Conservation (phyloP, 2,113 vertebrate species). For the Mesoclemmys tuberculata region DNA sequence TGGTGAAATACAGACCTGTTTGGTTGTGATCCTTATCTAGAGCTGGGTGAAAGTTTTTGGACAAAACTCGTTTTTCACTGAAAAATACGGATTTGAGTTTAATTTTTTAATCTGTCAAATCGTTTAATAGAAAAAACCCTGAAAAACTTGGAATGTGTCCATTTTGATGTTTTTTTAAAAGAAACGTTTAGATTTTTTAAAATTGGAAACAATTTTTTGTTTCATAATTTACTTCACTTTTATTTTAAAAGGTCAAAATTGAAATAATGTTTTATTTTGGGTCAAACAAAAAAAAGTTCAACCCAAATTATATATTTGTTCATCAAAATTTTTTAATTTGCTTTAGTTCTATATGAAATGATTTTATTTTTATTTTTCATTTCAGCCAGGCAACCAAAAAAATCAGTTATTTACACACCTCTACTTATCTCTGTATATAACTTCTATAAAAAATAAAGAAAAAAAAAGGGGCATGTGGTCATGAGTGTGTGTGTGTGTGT, state of each 20-base stretch:
- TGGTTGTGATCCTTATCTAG: not conserved
- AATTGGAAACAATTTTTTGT: not conserved
- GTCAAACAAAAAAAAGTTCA: not conserved
- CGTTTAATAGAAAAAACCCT: not conserved
- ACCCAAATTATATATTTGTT: too few species aligned
- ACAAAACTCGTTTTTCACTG: not conserved
- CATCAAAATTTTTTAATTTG: not conserved
- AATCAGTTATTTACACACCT: not conserved
- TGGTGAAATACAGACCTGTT: not conserved
- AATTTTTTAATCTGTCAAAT: not conserved
- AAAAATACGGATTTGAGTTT: not conserved
- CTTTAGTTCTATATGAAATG: not conserved
- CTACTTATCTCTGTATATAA: not conserved
- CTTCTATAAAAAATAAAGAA: constrained; percentile 12
- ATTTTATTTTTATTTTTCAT: not conserved
- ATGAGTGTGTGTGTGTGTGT: not conserved
- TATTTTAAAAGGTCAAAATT: not conserved
- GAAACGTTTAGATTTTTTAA: not conserved
- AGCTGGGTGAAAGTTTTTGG: not conserved
- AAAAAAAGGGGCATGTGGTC: not conserved
- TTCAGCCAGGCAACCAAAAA: not conserved
- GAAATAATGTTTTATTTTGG: not conserved
- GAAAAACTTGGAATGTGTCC: not conserved
- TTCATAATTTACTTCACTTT: not conserved
- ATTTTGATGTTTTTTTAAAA: not conserved